Evolutionary conservation across 2,888 invertebrate species (phyloP).

Genomic region (Cenopis cana): DNA sequence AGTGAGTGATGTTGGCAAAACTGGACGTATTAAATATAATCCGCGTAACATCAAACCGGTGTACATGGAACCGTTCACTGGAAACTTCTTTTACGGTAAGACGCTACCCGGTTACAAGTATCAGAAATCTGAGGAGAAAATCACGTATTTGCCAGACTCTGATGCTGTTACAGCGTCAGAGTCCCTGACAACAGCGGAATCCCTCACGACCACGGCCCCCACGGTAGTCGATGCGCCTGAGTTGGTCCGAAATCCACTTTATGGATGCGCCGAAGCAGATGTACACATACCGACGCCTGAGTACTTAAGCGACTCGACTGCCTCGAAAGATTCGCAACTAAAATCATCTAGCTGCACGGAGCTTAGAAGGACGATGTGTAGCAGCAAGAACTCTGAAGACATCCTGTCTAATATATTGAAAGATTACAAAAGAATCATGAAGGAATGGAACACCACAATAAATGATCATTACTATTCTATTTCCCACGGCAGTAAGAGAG

Average conservation of each 20-base stretch:
- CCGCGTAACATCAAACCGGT: slow-evolving; percentile 72
- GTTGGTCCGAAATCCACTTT: slow-evolving; percentile 74
- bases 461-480: slow-evolving; percentile 71
- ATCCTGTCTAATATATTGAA: slow-evolving; percentile 68
- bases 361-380: slow-evolving; percentile 70
- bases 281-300: slow-evolving; percentile 65
- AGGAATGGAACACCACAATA: slow-evolving; percentile 79
- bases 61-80: slow-evolving; percentile 76
- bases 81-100: slow-evolving; percentile 81
- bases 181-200: slow-evolving; percentile 66
- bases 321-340: slow-evolving; percentile 73
- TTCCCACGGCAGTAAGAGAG: slow-evolving; percentile 62
- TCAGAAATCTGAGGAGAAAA: slow-evolving; percentile 75
- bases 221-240: slow-evolving; percentile 75
- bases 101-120: slow-evolving; percentile 73
- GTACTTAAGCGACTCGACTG: slow-evolving; percentile 62
- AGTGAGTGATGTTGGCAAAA: slow-evolving; percentile 74
- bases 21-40: slow-evolving; percentile 70
- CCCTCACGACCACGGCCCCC: slow-evolving; percentile 65
- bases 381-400: slow-evolving; percentile 61
- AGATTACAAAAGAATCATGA: slow-evolving; percentile 81
- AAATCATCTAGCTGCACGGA: slow-evolving; percentile 78
- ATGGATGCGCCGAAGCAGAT: slow-evolving; percentile 71
- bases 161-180: slow-evolving; percentile 76
- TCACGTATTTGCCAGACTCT: slow-evolving; percentile 77